Base-by-base conservation (phyloP, 1,140 invertebrate genomes). In the Aphaenogaster floridana region DNA sequence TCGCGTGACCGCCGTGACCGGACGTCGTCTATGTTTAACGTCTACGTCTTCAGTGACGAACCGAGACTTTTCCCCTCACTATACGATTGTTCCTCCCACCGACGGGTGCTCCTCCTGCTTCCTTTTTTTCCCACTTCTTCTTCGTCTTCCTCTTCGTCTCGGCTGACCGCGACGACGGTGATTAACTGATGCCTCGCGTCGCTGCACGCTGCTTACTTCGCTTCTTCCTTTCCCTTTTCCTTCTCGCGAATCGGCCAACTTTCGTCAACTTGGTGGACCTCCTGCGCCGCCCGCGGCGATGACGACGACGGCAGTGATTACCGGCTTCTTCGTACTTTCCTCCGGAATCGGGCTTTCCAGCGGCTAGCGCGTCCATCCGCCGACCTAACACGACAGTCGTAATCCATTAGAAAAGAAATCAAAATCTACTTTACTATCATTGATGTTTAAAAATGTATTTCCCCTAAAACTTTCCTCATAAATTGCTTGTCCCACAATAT, bases 301-400 rank as follows among this genome's bases (percentile, higher is more conserved):
- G 77, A 80, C 42, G 89, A 90, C 63, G 74, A 90, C 64, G 63
- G 76, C 74, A 71, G 34, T 77, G 36, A 79, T 71, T 63, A 45
- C 45, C 87, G 80, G 63, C 90, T 81, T 68, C 85, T 87, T 87
- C 89, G 88, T 88, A 74, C 61, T 91, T 89, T 89, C 81, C 87
- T 90, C 80, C 90, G 83, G 68, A 61, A 85, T 90, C 63, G 89
- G 89, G 76, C 85, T 92, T 92, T 81, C 88, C 90, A 86, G 61
- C 84, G 72, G 81, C 63, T 87, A 81, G 87, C 90, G 88, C 89
- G 91, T 92, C 92, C 92, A 92, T 92, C 88, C 91, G 92, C 92
- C 92, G 88, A 92, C 87, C 92, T 92, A 39, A 76, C 6, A 2
- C 7, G 42, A 45, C 4, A 77, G 45, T 21, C 5, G 9, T 21